Conservation (phyloP, 2,113 vertebrate species). For the Solenodon paradoxus region DNA sequence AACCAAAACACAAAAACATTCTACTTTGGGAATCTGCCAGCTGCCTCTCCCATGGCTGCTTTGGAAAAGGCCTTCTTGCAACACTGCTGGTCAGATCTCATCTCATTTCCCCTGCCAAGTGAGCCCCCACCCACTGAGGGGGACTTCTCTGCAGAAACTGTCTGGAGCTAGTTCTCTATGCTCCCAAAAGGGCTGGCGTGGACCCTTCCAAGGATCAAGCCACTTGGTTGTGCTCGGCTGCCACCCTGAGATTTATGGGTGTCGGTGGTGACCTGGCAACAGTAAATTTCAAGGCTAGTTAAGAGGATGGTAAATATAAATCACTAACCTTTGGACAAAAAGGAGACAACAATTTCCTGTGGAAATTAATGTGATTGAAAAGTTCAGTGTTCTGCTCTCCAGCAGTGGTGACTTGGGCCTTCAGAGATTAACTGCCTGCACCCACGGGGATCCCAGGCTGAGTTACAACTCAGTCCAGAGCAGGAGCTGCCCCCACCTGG, state of each 20-base stretch:
- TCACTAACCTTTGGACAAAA: conserved; percentile 75
- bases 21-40: not conserved
- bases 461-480: not conserved
- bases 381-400: conserved; percentile 72
- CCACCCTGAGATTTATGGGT: conserved; percentile 66
- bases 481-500: not conserved
- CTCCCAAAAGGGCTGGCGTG: not conserved
- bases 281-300: conserved; percentile 74
- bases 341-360: conserved; percentile 76
- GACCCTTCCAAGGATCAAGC: conserved; percentile 55
- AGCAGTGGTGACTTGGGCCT: conserved; percentile 53
- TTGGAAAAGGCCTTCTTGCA: not conserved
- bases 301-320: conserved; percentile 75
- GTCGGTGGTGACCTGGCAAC: conserved; percentile 59
- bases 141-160: not conserved
- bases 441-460: not conserved
- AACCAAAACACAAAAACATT: no score
- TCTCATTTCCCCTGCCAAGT: not conserved
- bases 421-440: conserved; percentile 60
- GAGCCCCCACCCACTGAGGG: not conserved
- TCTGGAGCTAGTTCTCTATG: not conserved
- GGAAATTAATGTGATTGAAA: conserved; percentile 78
- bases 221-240: conserved; percentile 48
- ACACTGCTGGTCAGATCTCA: not conserved
- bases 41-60: not conserved